These are phyloP conservation scores for Drosophila setosimentum DNA, from an alignment of 2,888 invertebrate genomes.

Conservation along the genomic window DNA sequence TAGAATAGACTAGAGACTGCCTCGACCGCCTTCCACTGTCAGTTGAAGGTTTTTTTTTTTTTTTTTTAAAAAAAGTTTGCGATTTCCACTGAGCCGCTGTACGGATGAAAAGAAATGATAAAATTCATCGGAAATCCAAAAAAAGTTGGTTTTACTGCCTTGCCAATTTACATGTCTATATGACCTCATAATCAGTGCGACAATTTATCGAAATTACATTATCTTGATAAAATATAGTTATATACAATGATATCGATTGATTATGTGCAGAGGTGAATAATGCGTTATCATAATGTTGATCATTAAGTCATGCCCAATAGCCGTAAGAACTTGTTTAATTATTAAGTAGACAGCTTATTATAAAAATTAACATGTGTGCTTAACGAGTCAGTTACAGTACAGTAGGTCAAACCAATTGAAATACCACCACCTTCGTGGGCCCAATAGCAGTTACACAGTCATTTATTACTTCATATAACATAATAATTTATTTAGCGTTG, in stretches of 20 bases:
- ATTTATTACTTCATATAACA: slow-evolving; percentile 58
- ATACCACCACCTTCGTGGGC: slow-evolving; percentile 14
- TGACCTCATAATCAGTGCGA: not conserved
- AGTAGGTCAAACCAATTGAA: slow-evolving; percentile 21
- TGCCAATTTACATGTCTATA: not conserved
- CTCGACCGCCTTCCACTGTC: slow-evolving; percentile 26
- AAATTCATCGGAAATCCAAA: not conserved
- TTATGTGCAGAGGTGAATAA: not conserved
- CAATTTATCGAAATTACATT: not conserved
- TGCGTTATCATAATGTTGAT: not conserved
- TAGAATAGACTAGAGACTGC: slow-evolving; percentile 7
- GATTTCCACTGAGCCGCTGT: slow-evolving; percentile 23
- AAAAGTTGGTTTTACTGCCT: slow-evolving; percentile 5
- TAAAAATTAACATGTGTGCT: slow-evolving; percentile 13
- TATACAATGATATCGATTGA: not conserved
- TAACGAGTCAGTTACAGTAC: slow-evolving; percentile 11
- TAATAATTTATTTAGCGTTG: slow-evolving; percentile 66
- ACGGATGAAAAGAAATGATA: slow-evolving; percentile 2
- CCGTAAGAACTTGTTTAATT: not conserved
- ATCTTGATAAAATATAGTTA: not conserved
- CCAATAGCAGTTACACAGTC: slow-evolving; percentile 26
- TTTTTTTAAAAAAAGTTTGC: slow-evolving; percentile 29
- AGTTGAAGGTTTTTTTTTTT: slow-evolving; percentile 42
- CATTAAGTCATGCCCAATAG: not conserved
- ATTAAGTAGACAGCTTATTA: not conserved